Evolutionary conservation across 2,888 invertebrate genomes (phyloP), one percentile per base, ranked within the genome.

Genomic region (Diaprepes abbreviatus): DNA sequence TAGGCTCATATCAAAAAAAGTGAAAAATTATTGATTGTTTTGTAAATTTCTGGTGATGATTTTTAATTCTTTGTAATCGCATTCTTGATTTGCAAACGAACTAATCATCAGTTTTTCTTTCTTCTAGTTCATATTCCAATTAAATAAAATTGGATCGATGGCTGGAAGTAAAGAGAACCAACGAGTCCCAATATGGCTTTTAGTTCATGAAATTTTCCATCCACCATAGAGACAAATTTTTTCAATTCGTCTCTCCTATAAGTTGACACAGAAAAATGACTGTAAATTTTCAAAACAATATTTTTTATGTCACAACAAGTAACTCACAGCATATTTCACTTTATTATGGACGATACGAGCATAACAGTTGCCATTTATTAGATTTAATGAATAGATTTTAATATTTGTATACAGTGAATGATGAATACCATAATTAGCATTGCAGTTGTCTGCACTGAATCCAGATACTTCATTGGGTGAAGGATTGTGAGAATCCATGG

Each of bases 391-490:
- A 9, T 66, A 48, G 4, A 66, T 14, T 72, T 62, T 12, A 45
- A 75, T 72, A 70, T 74, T 73, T 48, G 40, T 73, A 58, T 50
- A 74, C 28, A 73, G 60, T 24, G 73, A 74, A 57, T 75, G 73
- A 16, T 69, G 40, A 16, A 54, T 48, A 12, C 71, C 60, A 77
- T 78, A 79, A 78, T 79, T 79, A n/a, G 79, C 74, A 76, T 80
- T 81, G 5, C 70, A 72, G 71, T 80, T 79, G 57, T 79, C 79
- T 62, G 79, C 80, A 74, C 80, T 81, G 3, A 81, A 55, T 2
- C 76, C 77, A 74, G 79, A 79, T 66, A 80, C 71, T 63, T 70
- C 45, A 68, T 76, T 28, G 40, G 78, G 79, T 28, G 76, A 71
- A 7, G 79, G 24, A 14, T 78, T 72, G 60, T 76, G 55, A 1